These are phyloP conservation scores for Pangasianodon hypophthalmus DNA, from an alignment of 2,113 vertebrate genomes.

Conservation along the genomic window DNA sequence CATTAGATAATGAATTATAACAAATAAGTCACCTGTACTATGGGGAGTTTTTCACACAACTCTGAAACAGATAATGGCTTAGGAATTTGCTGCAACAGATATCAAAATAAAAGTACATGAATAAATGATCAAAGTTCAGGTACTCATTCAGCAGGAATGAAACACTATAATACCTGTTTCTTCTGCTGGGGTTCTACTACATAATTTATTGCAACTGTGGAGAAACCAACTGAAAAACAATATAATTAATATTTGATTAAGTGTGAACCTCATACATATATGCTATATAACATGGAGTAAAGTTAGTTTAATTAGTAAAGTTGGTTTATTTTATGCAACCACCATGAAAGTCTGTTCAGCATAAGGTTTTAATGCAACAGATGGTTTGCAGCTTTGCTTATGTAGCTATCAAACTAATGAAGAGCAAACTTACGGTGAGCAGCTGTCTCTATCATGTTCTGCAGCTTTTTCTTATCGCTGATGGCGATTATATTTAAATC, in stretches of 20 bases:
- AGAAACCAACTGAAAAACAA: conserved; percentile 73
- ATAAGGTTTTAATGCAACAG: neutral
- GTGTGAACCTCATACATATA: neutral
- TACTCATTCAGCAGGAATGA: neutral
- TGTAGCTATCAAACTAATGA: neutral
- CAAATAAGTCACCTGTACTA: conserved; percentile 67
- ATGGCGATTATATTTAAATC: conserved; percentile 69
- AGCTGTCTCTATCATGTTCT: conserved; percentile 66
- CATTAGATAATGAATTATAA: neutral
- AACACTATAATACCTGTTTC: conserved; percentile 65
- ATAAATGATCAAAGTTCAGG: neutral
- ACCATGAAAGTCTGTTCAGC: neutral
- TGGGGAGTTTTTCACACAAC: conserved; percentile 65
- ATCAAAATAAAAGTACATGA: neutral
- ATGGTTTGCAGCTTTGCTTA: neutral
- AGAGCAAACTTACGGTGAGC: conserved; percentile 73
- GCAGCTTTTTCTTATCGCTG: conserved; percentile 56
- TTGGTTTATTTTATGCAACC: neutral
- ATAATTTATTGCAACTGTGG: conserved; percentile 75
- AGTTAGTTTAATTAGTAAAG: neutral
- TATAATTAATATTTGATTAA: neutral
- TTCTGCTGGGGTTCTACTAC: conserved; percentile 64
- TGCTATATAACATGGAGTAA: neutral
- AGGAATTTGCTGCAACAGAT: conserved; percentile 65
- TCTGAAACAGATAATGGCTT: conserved; percentile 61